Conservation (phyloP, 2,113 vertebrate genomes). For the Dicrurus megarhynchus region DNA sequence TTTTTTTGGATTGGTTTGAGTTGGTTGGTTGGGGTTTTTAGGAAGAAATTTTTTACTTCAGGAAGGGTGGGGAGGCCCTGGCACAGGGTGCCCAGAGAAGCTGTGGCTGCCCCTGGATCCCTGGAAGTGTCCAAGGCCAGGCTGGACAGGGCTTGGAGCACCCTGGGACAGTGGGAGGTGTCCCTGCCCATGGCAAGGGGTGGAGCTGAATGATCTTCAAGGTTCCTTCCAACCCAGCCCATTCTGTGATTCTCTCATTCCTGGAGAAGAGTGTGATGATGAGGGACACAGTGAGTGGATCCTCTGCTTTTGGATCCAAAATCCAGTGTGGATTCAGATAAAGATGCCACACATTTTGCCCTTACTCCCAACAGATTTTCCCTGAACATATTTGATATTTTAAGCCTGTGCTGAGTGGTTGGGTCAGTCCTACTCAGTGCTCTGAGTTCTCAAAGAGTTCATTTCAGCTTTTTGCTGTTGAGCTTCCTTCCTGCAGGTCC, state of each 20-base stretch:
- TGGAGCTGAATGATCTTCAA: background rate
- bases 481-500: background rate
- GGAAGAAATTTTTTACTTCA: background rate
- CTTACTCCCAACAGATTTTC: background rate
- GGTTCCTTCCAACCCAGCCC: background rate
- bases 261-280: fast-evolving
- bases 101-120: background rate
- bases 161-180: fast-evolving
- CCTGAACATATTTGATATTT: background rate
- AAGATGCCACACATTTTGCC: background rate
- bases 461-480: background rate
- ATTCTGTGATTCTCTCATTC: background rate
- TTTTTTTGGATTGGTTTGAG: background rate
- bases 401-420: background rate
- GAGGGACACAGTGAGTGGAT: fast-evolving
- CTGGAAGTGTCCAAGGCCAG: background rate
- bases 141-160: fast-evolving
- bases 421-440: background rate
- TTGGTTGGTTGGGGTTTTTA: background rate
- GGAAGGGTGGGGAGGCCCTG: background rate
- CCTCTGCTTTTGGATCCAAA: background rate
- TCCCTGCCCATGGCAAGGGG: background rate
- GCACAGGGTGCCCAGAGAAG: background rate
- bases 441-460: background rate
- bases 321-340: background rate